Evolutionary conservation across 1,140 invertebrate genomes (phyloP).

Genomic region (Drosophila novamexicana): DNA sequence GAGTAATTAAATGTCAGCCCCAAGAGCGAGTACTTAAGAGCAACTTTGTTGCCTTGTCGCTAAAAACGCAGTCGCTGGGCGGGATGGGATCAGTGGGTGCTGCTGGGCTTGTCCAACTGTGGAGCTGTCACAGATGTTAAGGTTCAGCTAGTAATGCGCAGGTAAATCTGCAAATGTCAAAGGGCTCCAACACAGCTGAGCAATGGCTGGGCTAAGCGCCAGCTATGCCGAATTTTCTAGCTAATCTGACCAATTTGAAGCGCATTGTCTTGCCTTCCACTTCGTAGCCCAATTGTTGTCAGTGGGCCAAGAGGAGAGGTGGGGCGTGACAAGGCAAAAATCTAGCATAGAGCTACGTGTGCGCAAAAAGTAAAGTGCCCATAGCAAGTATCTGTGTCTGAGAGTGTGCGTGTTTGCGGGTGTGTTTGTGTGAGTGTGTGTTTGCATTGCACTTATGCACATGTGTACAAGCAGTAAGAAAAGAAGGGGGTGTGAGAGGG

Average conservation of each 20-base stretch:
- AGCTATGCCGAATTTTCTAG: slow-evolving; percentile 60
- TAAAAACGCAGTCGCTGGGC: slow-evolving; percentile 6
- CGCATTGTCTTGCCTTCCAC: slow-evolving; percentile 64
- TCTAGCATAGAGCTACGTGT: slow-evolving; percentile 30
- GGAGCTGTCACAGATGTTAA: slow-evolving; percentile 22
- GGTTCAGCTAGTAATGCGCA: slow-evolving; percentile 48
- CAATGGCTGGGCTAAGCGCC: slow-evolving; percentile 16
- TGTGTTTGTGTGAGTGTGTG: slow-evolving; percentile 45
- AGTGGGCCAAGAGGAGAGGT: slow-evolving; percentile 16
- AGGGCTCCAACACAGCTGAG: slow-evolving; percentile 46
- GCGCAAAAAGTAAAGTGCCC: slow-evolving; percentile 66
- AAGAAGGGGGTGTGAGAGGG: not conserved
- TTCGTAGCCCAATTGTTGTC: slow-evolving; percentile 46
- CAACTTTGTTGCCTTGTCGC: slow-evolving; percentile 45
- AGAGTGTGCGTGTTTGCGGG: slow-evolving; percentile 29
- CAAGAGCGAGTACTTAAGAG: slow-evolving; percentile 35
- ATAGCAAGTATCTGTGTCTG: slow-evolving; percentile 43
- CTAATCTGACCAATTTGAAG: slow-evolving; percentile 81
- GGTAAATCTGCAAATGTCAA: slow-evolving; percentile 75
- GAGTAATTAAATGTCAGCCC: slow-evolving; percentile 68
- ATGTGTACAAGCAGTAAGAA: slow-evolving; percentile 65
- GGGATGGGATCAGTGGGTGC: not conserved
- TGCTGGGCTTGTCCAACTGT: not conserved
- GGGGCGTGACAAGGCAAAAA: slow-evolving; percentile 57
- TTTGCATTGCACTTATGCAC: slow-evolving; percentile 77